phyloP scores from a whole-genome alignment of 2,113 vertebrate species.

The Taurulus bubalis region DNA sequence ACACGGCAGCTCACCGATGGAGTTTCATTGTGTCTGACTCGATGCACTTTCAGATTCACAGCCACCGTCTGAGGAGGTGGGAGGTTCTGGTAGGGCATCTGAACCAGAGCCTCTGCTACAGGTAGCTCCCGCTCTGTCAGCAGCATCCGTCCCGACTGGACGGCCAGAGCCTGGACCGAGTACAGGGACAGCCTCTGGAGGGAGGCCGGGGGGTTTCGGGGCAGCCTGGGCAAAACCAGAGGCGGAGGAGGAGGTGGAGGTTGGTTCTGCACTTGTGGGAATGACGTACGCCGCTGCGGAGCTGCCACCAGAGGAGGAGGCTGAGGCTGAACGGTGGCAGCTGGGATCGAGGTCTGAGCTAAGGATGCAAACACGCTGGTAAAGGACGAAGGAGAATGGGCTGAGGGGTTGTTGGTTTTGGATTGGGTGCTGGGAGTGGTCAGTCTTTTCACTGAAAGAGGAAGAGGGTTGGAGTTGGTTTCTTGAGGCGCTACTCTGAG shows the following conservation, averaged over 20 bases:
- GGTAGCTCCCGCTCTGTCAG: constrained; percentile 90
- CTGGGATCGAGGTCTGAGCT: constrained; percentile 82
- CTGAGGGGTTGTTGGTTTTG: constrained; percentile 82
- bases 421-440: constrained; percentile 80
- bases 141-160: constrained; percentile 89
- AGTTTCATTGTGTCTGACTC: constrained; percentile 80
- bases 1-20: constrained; percentile 84
- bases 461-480: constrained; percentile 81
- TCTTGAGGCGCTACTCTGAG: constrained; percentile 87
- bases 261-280: constrained; percentile 72
- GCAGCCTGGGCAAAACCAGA: constrained; percentile 84
- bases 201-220: constrained; percentile 83
- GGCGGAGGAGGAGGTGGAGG: constrained; percentile 62
- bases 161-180: constrained; percentile 88
- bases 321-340: constrained; percentile 84
- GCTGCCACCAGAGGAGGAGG: constrained; percentile 83
- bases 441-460: constrained; percentile 84
- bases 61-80: constrained; percentile 93
- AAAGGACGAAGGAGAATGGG: constrained; percentile 65
- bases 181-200: constrained; percentile 88
- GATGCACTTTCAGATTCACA: constrained; percentile 93
- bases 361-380: constrained; percentile 87
- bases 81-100: constrained; percentile 91
- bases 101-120: constrained; percentile 89
- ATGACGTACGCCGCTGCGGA: constrained; percentile 82